Conservation (phyloP, 2,113 vertebrate species). For the Tamias sibiricus region DNA sequence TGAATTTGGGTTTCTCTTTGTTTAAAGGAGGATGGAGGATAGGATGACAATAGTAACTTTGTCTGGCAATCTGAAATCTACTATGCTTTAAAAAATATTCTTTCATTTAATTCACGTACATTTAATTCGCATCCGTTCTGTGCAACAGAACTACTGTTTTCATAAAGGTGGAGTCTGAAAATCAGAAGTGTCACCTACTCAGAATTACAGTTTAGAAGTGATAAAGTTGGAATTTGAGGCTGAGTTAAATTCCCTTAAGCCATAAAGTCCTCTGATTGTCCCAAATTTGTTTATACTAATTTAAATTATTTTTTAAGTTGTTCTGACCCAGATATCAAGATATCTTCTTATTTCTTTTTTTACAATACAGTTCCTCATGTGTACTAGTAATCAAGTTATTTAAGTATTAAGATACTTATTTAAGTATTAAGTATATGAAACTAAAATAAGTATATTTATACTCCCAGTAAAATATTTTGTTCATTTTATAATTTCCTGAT, state of each 20-base stretch:
- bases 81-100: not conserved
- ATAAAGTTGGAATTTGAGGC: not conserved
- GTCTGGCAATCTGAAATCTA: not conserved
- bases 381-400: not conserved
- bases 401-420: not conserved
- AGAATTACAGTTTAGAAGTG: not conserved
- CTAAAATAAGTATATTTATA: not conserved
- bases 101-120: not conserved
- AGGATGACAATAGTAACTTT: not conserved
- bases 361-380: not conserved
- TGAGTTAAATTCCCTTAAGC: not conserved
- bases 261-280: not conserved
- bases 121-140: not conserved
- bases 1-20: not conserved
- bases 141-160: not conserved
- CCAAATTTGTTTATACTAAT: conserved; percentile 15
- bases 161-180: not conserved
- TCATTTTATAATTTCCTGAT: not conserved
- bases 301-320: conserved; percentile 9
- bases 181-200: not conserved
- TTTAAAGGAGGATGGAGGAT: not conserved
- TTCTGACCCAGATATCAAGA: not conserved
- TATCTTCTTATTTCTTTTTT: not conserved
- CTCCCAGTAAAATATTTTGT: not conserved
- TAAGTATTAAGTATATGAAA: conserved; percentile 19